Conservation (phyloP, 1,140 invertebrate species). For the Dysdera silvatica region DNA sequence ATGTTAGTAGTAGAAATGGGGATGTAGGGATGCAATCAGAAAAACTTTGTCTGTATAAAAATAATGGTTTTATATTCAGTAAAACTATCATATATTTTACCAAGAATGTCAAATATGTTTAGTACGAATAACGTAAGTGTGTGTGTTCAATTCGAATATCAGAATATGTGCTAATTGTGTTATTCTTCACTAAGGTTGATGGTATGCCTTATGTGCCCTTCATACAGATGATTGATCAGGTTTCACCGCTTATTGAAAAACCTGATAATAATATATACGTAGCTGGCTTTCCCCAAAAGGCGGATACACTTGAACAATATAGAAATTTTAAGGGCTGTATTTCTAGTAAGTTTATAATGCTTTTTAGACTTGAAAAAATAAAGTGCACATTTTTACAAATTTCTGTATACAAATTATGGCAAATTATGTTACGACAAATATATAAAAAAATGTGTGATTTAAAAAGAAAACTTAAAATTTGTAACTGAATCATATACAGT, state of each 20-base stretch:
- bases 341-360: slow-evolving; percentile 59
- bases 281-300: slow-evolving; percentile 44
- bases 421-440: too few relatives aligned
- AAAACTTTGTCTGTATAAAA: too few relatives aligned
- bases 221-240: slow-evolving; percentile 12
- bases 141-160: background rate
- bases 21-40: too few relatives aligned
- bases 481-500: too few relatives aligned
- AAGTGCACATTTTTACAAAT: background rate
- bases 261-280: slow-evolving; percentile 9
- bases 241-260: slow-evolving; percentile 1
- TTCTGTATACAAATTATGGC: background rate
- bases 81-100: background rate
- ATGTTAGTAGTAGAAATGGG: too few relatives aligned
- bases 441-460: too few relatives aligned
- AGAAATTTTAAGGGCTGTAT: slow-evolving; percentile 79
- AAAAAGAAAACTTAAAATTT: too few relatives aligned
- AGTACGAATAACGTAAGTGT: background rate
- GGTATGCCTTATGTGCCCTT: slow-evolving; percentile 20
- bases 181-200: slow-evolving; percentile 19
- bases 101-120: background rate
- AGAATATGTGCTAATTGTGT: background rate
- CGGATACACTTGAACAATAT: slow-evolving; percentile 66
- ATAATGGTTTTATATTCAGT: background rate
- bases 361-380: background rate